Evolutionary conservation across 2,888 invertebrate species (phyloP), one percentile per base, ranked within the genome.

Genomic region (Ametastegia equiseti): DNA sequence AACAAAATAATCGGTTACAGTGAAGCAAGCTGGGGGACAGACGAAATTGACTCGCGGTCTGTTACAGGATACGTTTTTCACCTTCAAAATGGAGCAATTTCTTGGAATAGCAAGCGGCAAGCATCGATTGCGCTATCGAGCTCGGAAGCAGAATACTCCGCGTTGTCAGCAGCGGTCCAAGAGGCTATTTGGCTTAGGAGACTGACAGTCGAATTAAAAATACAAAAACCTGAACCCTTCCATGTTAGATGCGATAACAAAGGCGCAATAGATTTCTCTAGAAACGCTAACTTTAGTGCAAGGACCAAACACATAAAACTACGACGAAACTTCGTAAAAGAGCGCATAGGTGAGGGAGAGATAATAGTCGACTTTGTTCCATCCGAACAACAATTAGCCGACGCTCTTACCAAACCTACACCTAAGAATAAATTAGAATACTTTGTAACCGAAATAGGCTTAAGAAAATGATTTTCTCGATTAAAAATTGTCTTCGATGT

Each of bases 131-230:
- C 71, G 1, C 23, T 77, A 1, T 82, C 80, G 15, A 82, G 80
- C 1, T 81, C 78, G 47, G 81, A 83, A n/a, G 81, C 83, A 0
- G 80, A 83, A 54, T 81, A 83, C 9, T 42, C 80, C 11, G 69
- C 81, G 1, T 9, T 83, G 15, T 23, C 77, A 0, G 27, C 7
- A 27, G 77, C 63, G 0, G 80, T 30, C 0, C 77, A 80, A 39
- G 81, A 83, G 30, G 63, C 50, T 0, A 80, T 71, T 2, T 47
- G 80, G 45, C 45, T 80, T 2, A 33, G 30, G 30, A 80, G 67
- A 50, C 45, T 80, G 2, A 50, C 33, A 2, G 15, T 30, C 0
- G 80, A 80, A 39, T 42, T 67, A 42, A 27, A 33, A 30, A 27
- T 30, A 2, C 27, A 15, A 23, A 7, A 23, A 2, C 6, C 33